A percentile compares a stretch with the other conserved stretches of the same genome.
Conservation (phyloP, 2,113 vertebrate species). For the Myodes glareolus region DNA sequence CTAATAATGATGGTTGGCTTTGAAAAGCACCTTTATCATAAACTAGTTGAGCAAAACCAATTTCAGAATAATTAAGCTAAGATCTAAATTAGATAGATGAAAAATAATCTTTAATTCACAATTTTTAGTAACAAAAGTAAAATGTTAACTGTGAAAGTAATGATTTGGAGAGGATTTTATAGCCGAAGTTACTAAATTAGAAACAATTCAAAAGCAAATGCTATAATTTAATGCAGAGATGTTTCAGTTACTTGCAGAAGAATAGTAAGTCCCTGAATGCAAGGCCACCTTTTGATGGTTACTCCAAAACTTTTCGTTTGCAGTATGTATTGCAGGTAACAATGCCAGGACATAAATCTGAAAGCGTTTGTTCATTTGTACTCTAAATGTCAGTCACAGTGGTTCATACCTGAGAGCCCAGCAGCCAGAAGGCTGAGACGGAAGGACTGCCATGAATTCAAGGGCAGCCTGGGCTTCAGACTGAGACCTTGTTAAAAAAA, state of each 20-base stretch:
- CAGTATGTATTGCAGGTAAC: not conserved
- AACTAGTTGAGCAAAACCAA: conserved; percentile 35
- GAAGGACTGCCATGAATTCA: not conserved
- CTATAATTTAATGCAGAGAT: conserved; percentile 6
- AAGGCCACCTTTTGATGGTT: not conserved
- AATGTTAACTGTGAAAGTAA: conserved; percentile 37
- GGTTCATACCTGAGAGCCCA: not conserved
- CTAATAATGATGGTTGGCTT: not conserved
- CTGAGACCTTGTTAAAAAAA: not conserved
- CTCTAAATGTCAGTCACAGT: not conserved
- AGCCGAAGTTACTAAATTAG: conserved; percentile 46
- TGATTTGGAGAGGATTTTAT: not conserved
- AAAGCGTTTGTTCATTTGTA: conserved; percentile 37
- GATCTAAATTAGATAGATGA: conserved; percentile 9
- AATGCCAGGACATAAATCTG: conserved; percentile 31
- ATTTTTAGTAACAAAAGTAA: conserved; percentile 30
- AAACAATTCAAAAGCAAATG: conserved; percentile 16
- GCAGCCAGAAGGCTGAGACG: not conserved
- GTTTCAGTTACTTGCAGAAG: conserved; percentile 54
- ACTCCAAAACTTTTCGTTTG: conserved; percentile 7
- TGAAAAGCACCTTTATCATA: not conserved
- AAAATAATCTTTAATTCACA: conserved; percentile 22
- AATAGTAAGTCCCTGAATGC: not conserved
- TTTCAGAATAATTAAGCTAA: conserved; percentile 1
- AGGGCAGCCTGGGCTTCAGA: not conserved